Evolutionary conservation across 2,113 vertebrate species (phyloP).

Genomic region (Nothobranchius furzeri): DNA sequence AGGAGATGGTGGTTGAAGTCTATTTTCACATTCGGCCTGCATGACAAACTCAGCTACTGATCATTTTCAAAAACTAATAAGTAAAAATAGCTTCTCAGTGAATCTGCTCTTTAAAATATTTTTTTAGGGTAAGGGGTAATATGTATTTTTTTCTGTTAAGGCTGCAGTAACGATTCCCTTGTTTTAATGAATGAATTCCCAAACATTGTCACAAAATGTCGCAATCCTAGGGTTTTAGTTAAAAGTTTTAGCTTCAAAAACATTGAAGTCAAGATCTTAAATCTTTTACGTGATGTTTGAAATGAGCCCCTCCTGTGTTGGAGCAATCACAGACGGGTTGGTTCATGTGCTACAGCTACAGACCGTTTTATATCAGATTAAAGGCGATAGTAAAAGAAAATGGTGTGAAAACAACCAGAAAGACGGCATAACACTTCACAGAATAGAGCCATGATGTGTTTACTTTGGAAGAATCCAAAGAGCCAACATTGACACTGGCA

Average conservation of each 20-base stretch:
- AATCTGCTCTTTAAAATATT: no score
- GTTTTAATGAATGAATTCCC: slow-evolving; percentile 11
- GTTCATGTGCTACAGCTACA: neutral
- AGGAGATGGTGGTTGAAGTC: no score
- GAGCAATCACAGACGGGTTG: no score
- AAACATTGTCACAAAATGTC: slow-evolving; percentile 2
- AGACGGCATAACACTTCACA: slow-evolving; percentile 14
- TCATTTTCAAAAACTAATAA: no score
- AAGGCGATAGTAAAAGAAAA: neutral
- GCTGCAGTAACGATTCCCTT: no score
- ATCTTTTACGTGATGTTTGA: neutral
- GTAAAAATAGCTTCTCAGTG: no score
- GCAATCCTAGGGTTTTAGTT: slow-evolving; percentile 22
- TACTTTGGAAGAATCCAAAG: slow-evolving; percentile 41
- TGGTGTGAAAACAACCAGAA: slow-evolving; percentile 22
- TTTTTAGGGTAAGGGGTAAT: no score
- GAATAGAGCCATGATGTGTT: slow-evolving; percentile 23
- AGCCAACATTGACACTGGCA: slow-evolving; percentile 42
- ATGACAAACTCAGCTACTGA: no score
- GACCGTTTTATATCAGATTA: neutral
- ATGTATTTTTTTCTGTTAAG: no score
- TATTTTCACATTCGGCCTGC: no score
- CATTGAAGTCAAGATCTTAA: slow-evolving; percentile 22
- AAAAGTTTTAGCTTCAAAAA: slow-evolving; percentile 4
- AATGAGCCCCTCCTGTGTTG: neutral